Evolutionary conservation across 2,113 vertebrate species (phyloP).

Genomic region (Leptocoma aspasia): DNA sequence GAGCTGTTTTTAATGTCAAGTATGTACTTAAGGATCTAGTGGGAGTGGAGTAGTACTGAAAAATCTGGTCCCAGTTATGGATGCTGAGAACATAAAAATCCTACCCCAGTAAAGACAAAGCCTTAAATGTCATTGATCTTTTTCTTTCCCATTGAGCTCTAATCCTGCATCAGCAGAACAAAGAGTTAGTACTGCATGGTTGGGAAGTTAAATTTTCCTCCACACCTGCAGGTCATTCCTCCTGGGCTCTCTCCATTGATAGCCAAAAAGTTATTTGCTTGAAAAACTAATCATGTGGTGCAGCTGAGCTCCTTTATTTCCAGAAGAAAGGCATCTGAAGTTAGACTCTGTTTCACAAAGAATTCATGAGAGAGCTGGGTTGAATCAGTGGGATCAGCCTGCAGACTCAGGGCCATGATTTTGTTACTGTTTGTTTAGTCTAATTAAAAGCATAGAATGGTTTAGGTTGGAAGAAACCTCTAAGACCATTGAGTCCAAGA

Average conservation of each 20-base stretch:
- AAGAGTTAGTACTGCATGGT: conserved; percentile 39
- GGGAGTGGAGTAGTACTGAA: neutral
- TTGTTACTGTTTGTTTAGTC: conserved; percentile 21
- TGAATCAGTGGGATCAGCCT: conserved; percentile 37
- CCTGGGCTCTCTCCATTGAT: conserved; percentile 39
- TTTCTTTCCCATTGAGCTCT: conserved; percentile 54
- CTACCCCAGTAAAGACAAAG: conserved; percentile 15
- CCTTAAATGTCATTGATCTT: conserved; percentile 55
- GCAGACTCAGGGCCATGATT: conserved; percentile 1
- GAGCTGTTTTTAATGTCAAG: neutral
- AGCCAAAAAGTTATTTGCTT: conserved; percentile 52
- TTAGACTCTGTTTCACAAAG: conserved; percentile 23
- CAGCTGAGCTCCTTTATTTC: conserved; percentile 36
- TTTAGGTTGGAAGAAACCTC: neutral
- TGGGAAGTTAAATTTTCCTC: conserved; percentile 58
- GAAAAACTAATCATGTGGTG: conserved; percentile 59
- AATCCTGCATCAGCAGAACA: conserved; percentile 59
- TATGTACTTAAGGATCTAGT: neutral
- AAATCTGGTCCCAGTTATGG: conserved; percentile 57
- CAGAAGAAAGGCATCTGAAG: conserved; percentile 38
- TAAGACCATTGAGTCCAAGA: neutral
- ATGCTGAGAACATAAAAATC: conserved; percentile 53
- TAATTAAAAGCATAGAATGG: conserved; percentile 12
- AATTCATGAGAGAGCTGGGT: conserved; percentile 27
- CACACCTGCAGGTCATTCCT: conserved; percentile 57